These are phyloP conservation scores for Zophobas morio DNA, from an alignment of 1,140 invertebrate genomes.

Conservation along the genomic window DNA sequence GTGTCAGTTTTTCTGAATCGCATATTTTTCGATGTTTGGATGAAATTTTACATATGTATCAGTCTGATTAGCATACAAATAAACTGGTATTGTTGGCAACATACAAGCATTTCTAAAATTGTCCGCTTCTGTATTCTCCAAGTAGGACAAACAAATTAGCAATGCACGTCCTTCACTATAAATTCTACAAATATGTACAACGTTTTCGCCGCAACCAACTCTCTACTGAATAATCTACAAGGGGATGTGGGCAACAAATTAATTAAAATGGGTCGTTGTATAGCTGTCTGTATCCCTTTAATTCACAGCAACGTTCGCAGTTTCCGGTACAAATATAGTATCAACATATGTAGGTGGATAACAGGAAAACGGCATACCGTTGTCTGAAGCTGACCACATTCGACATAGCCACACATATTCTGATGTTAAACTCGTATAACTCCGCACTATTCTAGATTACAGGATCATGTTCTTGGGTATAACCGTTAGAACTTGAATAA, in stretches of 20 bases:
- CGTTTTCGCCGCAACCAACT: constrained; percentile 21
- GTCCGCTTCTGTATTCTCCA: constrained; percentile 17
- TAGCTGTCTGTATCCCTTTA: constrained; percentile 24
- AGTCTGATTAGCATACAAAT: constrained; percentile 22
- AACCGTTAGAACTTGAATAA: too few relatives aligned
- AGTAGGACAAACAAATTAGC: constrained; percentile 25
- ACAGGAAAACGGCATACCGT: background rate
- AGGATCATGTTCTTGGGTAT: too few relatives aligned
- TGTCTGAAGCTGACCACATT: constrained; percentile 10
- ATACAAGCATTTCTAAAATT: constrained; percentile 23
- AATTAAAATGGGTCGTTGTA: constrained; percentile 28
- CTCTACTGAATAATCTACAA: constrained; percentile 37
- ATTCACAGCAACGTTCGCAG: constrained; percentile 16
- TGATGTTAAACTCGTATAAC: background rate
- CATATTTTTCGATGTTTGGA: background rate
- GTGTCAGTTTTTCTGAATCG: background rate
- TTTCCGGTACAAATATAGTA: constrained; percentile 11
- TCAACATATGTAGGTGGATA: constrained; percentile 4
- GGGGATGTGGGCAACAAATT: constrained; percentile 32
- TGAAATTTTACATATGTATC: constrained; percentile 28
- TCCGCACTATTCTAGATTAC: background rate
- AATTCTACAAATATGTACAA: constrained; percentile 34
- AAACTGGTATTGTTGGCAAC: constrained; percentile 18
- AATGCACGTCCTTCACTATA: constrained; percentile 35
- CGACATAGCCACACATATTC: background rate